Percentiles rank a stretch among this genome's conserved stretches.
phyloP scores from a whole-genome alignment of 2,888 invertebrate species.

The Amphipoea oculea region DNA sequence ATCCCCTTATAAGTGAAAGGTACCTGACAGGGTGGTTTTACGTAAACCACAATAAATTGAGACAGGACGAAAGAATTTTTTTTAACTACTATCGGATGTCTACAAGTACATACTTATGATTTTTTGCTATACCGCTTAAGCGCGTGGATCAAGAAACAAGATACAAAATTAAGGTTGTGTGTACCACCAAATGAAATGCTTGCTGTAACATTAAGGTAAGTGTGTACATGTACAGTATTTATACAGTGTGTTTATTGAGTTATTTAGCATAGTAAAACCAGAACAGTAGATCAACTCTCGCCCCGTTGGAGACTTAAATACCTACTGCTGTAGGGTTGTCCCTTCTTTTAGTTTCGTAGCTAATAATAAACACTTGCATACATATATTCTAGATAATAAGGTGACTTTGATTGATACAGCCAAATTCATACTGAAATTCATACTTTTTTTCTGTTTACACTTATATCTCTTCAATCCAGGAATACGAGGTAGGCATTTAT shows the following conservation, averaged over 20 bases:
- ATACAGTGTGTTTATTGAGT: conserved; percentile 7
- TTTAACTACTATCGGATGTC: conserved; percentile 15
- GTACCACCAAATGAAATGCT: conserved; percentile 18
- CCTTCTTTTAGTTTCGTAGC: conserved; percentile 20
- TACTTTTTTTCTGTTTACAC: too few species aligned
- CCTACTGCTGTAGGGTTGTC: conserved; percentile 16
- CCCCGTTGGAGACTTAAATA: conserved; percentile 2
- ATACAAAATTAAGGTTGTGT: conserved; percentile 8
- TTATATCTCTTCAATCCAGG: too few species aligned
- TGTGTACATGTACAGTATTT: conserved; percentile 4
- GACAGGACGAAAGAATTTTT: conserved; percentile 4
- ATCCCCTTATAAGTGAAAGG: conserved; percentile 13
- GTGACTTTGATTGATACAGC: too few species aligned
- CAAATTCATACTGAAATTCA: too few species aligned
- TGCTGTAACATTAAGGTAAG: conserved; percentile 1
- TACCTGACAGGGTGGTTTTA: conserved; percentile 1
- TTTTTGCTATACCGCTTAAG: conserved; percentile 1
- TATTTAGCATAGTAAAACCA: conserved; percentile 12
- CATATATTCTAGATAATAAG: not conserved
- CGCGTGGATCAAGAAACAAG: conserved; percentile 10
- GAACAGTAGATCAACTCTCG: not conserved
- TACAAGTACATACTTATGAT: conserved; percentile 6
- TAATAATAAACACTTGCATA: not conserved
- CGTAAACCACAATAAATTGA: conserved; percentile 11
- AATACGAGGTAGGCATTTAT: not conserved